phyloP scores from a whole-genome alignment of 1,140 invertebrate genomes.

The Pseudomyrmex dendroicus region DNA sequence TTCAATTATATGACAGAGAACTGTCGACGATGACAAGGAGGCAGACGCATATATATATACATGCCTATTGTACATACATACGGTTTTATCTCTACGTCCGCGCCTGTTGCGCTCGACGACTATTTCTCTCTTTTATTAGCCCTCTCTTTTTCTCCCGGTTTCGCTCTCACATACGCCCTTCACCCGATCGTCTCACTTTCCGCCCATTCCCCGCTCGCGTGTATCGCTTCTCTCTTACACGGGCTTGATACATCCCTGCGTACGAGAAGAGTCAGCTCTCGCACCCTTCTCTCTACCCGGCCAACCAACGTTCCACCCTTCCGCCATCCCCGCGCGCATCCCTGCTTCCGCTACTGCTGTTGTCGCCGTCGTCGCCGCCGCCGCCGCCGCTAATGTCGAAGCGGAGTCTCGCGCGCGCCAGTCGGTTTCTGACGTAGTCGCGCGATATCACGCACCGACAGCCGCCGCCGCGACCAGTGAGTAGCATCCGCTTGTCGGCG shows the following conservation, averaged over 20 bases:
- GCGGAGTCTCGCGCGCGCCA: constrained; percentile 43
- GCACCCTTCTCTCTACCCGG: constrained; percentile 53
- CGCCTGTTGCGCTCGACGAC: constrained; percentile 32
- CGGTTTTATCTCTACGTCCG: constrained; percentile 25
- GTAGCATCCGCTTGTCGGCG: constrained; percentile 64
- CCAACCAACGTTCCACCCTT: constrained; percentile 38
- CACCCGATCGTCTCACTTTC: constrained; percentile 8
- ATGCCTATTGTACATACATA: not conserved
- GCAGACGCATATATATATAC: not conserved
- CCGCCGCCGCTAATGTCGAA: constrained; percentile 1
- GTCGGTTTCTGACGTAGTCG: constrained; percentile 62
- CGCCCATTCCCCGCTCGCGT: not conserved
- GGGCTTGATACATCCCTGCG: constrained; percentile 61
- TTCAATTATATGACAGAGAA: constrained; percentile 12
- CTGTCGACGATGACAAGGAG: not conserved
- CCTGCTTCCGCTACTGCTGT: not conserved
- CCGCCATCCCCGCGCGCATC: constrained; percentile 2
- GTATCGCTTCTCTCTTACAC: not conserved
- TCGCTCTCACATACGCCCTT: not conserved
- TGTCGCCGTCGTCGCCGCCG: not conserved
- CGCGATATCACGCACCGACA: constrained; percentile 15
- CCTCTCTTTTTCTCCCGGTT: constrained; percentile 9
- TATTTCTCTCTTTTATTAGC: constrained; percentile 36
- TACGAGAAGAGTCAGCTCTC: constrained; percentile 40
- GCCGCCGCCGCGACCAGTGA: not conserved